These are phyloP conservation scores for Trinorchestia longiramus DNA, from an alignment of 1,140 invertebrate species.

Conservation along the genomic window DNA sequence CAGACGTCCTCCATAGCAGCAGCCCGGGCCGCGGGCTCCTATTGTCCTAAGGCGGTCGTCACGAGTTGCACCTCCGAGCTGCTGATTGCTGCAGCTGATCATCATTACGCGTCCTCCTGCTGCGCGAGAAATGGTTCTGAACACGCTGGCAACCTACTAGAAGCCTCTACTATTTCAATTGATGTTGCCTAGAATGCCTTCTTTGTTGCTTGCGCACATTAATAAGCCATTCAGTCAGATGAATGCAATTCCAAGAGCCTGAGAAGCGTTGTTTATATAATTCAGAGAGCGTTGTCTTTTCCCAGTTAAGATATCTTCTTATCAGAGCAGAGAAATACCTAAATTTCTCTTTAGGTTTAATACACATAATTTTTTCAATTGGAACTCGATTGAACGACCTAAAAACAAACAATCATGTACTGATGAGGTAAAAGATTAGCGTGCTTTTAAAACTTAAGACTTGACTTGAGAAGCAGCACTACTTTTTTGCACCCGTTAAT, in stretches of 20 bases:
- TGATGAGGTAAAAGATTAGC: background rate
- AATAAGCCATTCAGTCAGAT: too few species aligned
- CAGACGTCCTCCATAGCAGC: background rate
- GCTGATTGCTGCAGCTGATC: slow-evolving; percentile 43
- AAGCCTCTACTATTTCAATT: background rate
- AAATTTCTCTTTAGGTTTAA: background rate
- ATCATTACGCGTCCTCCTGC: background rate
- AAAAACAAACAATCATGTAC: background rate
- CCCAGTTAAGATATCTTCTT: background rate
- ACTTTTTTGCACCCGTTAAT: background rate
- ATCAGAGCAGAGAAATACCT: background rate
- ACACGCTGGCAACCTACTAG: background rate
- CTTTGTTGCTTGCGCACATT: background rate
- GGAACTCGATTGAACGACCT: background rate
- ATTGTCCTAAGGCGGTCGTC: slow-evolving; percentile 4
- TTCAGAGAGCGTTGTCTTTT: background rate
- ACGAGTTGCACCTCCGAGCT: slow-evolving; percentile 17
- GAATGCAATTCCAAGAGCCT: background rate
- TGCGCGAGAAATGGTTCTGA: background rate
- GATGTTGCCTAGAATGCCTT: background rate
- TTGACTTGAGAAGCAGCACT: background rate
- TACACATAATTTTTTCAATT: background rate
- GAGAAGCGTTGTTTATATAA: background rate
- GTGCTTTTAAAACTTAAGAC: background rate
- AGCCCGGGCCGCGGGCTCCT: background rate